These are phyloP conservation scores for Gryllus longicercus DNA, from an alignment of 2,888 invertebrate species.

Conservation along the genomic window DNA sequence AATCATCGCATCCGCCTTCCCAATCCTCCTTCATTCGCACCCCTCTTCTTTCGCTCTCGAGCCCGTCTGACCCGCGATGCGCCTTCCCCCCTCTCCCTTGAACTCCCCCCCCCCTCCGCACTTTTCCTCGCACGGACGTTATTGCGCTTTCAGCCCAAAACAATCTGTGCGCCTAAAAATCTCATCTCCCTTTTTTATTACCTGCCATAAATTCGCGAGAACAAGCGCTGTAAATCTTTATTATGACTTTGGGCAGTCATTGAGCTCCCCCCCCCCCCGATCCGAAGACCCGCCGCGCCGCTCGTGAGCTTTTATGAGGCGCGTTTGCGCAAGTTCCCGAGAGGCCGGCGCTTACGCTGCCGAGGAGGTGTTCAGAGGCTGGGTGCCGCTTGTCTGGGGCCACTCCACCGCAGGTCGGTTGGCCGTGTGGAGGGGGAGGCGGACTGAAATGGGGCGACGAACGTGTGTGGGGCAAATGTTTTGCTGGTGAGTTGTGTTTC, in stretches of 20 bases:
- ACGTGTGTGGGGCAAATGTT: too few relatives aligned
- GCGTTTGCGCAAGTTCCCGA: too few relatives aligned
- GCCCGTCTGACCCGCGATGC: not conserved
- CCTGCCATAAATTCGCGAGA: not conserved
- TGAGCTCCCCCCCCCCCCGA: too few relatives aligned
- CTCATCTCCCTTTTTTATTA: slow-evolving; percentile 2
- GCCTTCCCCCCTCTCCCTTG: not conserved
- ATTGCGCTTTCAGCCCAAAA: not conserved
- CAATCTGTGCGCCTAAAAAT: not conserved
- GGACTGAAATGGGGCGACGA: too few relatives aligned
- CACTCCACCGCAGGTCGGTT: too few relatives aligned
- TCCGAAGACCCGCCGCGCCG: too few relatives aligned
- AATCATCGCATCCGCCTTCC: not conserved
- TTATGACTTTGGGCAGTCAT: not conserved
- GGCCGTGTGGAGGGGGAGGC: too few relatives aligned
- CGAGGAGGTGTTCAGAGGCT: too few relatives aligned
- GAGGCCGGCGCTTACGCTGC: too few relatives aligned
- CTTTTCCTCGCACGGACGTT: not conserved
- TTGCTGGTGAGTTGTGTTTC: too few relatives aligned
- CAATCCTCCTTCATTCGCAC: not conserved
- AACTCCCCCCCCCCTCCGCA: not conserved
- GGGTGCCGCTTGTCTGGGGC: too few relatives aligned
- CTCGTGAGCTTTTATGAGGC: too few relatives aligned
- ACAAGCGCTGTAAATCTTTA: not conserved
- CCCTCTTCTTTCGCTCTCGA: not conserved